A percentile compares a stretch with the other conserved stretches of the same genome.
phyloP scores from a whole-genome alignment of 2,113 vertebrate species.

The Amazona guildingii region DNA sequence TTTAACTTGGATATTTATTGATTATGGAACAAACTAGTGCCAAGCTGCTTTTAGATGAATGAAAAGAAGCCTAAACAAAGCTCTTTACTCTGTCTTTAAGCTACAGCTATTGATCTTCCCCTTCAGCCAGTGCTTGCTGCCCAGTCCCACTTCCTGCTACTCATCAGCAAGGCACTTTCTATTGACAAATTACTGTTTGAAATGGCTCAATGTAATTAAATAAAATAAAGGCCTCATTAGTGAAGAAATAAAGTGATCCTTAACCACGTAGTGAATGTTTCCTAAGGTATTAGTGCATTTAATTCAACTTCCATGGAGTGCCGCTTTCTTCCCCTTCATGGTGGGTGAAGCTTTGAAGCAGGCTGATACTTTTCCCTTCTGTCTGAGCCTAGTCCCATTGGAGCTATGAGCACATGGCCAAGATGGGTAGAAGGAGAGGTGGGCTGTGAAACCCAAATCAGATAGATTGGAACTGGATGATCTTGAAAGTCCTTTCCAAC shows the following conservation, averaged over 20 bases:
- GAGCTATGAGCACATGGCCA: not conserved
- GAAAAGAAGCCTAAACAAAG: slow-evolving; percentile 55
- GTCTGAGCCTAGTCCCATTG: not conserved
- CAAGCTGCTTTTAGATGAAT: slow-evolving; percentile 47
- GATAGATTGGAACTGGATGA: not conserved
- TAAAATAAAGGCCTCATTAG: not conserved
- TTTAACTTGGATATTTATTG: slow-evolving; percentile 37
- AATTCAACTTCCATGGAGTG: not conserved
- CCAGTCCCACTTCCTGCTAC: not conserved
- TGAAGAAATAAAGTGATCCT: not conserved
- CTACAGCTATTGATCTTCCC: slow-evolving; percentile 30
- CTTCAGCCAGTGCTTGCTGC: not conserved
- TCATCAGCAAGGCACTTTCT: not conserved
- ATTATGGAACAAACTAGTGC: not conserved
- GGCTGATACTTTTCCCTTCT: not conserved
- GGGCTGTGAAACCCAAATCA: not conserved
- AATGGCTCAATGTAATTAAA: not conserved
- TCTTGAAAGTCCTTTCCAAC: not conserved
- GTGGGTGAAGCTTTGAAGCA: not conserved
- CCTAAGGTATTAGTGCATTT: not conserved
- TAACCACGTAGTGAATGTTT: not conserved
- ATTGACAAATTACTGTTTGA: not conserved
- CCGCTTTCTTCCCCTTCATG: not conserved
- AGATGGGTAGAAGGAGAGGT: not conserved
- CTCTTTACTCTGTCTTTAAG: slow-evolving; percentile 6